Evolutionary conservation across 2,888 invertebrate genomes (phyloP), one percentile per base, ranked within the genome.

Genomic region (Abrostola triplasia): DNA sequence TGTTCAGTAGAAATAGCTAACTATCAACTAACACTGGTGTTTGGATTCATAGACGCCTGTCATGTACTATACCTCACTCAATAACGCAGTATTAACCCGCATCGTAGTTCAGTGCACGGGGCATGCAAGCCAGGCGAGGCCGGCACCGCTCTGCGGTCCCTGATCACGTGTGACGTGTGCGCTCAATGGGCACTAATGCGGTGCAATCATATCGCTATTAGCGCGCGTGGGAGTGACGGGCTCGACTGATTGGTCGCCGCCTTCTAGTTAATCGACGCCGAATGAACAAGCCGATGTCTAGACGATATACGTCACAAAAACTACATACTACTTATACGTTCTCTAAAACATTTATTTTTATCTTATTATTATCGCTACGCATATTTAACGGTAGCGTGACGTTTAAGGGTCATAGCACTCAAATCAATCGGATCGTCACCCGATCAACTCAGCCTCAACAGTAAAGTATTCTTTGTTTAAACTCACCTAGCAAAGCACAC

Each of bases 1-100:
- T 59, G 65, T 54, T 55, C 57, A 47, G 67, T 75, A 73, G 66
- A 58, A 7, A 35, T 60, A 70, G 69, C 77, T 73, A 73, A 70
- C 59, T 36, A 38, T 13, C 50, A 24, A 66, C 42, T 57, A 57
- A 57, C 48, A 24, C 38, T 7, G 8, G 10, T 47, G 12, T 40
- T 8, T 5, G 44, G 8, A 55, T 64, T 75, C 63, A 72, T 57
- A 49, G 55, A 13, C 13, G 48, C 5, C 48, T 10, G 24, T 11
- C 6, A 5, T 36, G 11, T 49, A 11, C 7, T 49, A 36, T 5
- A 49, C 6, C 24, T 49, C 36, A 49, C n/a, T 5, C 44, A 24
- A 0, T 47, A 47, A 44, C n/a, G 13, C 13, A 47, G 44, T 10
- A 13, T 24, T 47, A 47, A 47, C 44, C 13, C 10, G 6, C 8